Conservation (phyloP, 92 coral and sea anemone species). For the Heliopora coerulea region DNA sequence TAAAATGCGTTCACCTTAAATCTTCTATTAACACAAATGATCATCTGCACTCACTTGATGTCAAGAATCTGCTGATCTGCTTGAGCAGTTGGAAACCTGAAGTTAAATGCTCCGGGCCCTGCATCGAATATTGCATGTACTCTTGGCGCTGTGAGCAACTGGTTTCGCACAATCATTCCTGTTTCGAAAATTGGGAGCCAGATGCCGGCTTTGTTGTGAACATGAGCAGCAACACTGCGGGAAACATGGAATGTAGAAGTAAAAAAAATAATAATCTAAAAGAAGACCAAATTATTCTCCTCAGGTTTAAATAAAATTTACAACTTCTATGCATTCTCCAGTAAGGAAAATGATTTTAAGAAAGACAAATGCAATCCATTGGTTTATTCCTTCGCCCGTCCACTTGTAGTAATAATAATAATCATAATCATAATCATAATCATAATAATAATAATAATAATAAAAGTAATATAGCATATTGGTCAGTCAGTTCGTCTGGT, state of each 20-base stretch:
- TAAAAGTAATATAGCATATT: no score
- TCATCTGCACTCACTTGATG: conserved; percentile 44
- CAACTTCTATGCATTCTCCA: no score
- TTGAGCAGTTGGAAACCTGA: conserved; percentile 45
- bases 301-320: no score
- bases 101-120: conserved; percentile 31
- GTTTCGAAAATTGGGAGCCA: conserved; percentile 77
- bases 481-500: no score
- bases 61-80: conserved; percentile 38
- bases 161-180: conserved; percentile 52
- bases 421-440: no score
- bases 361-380: no score
- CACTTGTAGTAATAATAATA: no score
- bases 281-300: not conserved
- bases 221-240: conserved; percentile 51
- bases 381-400: no score
- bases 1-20: not conserved
- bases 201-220: conserved; percentile 44
- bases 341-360: no score
- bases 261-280: no score
- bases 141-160: conserved; percentile 31
- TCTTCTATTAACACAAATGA: no score
- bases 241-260: not conserved
- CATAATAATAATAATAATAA: no score
- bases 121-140: conserved; percentile 1